These are phyloP conservation scores for Tromatobia lineatoria DNA, from an alignment of 2,888 invertebrate genomes.

Conservation along the genomic window DNA sequence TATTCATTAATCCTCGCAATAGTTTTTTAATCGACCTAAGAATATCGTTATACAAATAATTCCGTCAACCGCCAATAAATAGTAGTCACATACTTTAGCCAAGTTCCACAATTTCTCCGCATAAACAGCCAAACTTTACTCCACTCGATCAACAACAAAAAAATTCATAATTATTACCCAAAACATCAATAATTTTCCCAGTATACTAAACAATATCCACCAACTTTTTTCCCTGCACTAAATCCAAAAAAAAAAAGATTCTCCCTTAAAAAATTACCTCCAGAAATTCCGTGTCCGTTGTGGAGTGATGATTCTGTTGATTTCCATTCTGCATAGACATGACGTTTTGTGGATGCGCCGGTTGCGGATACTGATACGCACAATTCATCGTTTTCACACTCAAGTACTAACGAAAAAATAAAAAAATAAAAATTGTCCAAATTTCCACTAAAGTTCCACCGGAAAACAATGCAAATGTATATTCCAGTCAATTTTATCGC, in stretches of 20 bases:
- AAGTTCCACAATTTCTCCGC: too few relatives aligned
- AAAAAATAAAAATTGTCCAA: not conserved
- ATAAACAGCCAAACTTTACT: too few relatives aligned
- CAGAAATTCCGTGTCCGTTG: conserved; percentile 81
- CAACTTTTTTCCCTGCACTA: not conserved
- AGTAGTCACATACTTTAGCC: too few relatives aligned
- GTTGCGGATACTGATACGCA: conserved; percentile 84
- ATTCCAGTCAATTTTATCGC: not conserved
- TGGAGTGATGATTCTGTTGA: conserved; percentile 77
- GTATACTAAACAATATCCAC: not conserved
- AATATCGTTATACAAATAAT: too few relatives aligned
- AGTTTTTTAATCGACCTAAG: too few relatives aligned
- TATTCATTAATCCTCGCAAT: too few relatives aligned
- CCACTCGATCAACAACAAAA: too few relatives aligned
- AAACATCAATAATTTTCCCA: not conserved
- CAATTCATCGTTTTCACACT: conserved; percentile 80
- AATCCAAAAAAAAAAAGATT: not conserved
- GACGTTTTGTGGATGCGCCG: conserved; percentile 81
- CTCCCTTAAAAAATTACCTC: conserved; percentile 78
- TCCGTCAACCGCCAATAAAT: too few relatives aligned
- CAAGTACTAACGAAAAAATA: conserved; percentile 15
- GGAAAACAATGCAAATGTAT: conserved; percentile 12
- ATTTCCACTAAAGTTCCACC: not conserved
- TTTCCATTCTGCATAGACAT: conserved; percentile 80
- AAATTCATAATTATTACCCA: not conserved